Conservation (phyloP, 92 coral and sea anemone genomes). For the Anthopleura xanthogrammica region DNA sequence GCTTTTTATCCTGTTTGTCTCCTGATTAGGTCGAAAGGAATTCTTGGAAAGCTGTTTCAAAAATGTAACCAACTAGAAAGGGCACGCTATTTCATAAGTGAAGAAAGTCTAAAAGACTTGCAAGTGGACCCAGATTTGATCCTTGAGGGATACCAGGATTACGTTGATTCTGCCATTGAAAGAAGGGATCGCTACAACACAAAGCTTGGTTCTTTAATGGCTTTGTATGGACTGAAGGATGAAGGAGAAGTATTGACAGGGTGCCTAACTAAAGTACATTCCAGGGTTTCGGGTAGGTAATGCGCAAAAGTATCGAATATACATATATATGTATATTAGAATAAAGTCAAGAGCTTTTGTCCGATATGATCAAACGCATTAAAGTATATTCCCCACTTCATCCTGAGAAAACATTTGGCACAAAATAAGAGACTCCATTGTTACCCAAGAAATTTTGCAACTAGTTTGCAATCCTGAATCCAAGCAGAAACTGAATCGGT, state of each 20-base stretch:
- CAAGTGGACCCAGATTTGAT: conserved; percentile 68
- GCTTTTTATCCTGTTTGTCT: background rate
- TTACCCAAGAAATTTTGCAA: background rate
- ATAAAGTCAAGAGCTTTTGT: no score
- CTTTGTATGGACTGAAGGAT: conserved; percentile 76
- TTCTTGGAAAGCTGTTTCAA: conserved; percentile 89
- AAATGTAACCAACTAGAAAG: conserved; percentile 82
- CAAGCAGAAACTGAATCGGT: no score
- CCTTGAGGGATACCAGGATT: conserved; percentile 62
- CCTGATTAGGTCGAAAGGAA: conserved; percentile 57
- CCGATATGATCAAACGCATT: no score
- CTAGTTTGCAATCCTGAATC: no score
- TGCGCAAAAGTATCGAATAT: no score
- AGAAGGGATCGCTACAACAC: conserved; percentile 63
- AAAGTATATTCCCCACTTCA: no score
- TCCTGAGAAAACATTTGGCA: no score
- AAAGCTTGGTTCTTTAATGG: conserved; percentile 75
- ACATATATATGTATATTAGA: no score
- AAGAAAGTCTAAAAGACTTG: conserved; percentile 38
- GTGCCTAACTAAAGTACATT: conserved; percentile 69
- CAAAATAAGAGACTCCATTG: no score
- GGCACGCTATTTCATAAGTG: conserved; percentile 69
- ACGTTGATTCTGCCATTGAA: conserved; percentile 65
- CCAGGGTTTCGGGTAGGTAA: conserved; percentile 60
- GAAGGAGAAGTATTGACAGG: conserved; percentile 94